Evolutionary conservation across 2,888 invertebrate species (phyloP).

Genomic region (Xylophagus ater): DNA sequence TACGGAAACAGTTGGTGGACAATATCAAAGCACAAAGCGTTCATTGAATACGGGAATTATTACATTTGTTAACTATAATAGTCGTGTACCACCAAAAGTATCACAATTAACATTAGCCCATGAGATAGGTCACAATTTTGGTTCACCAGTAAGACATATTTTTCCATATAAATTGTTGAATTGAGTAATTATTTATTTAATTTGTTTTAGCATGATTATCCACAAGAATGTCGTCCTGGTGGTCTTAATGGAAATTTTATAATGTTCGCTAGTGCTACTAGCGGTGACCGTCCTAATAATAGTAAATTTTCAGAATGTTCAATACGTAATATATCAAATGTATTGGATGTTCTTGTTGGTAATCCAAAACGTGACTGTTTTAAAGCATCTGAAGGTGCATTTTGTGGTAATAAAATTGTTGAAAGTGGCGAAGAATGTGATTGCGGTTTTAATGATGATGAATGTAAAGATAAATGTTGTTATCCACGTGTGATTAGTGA

Average conservation of each 20-base stretch:
- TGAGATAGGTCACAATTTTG: constrained; percentile 98
- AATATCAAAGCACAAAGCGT: constrained; percentile 86
- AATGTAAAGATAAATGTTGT: constrained; percentile 89
- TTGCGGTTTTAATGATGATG: constrained; percentile 84
- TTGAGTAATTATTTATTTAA: constrained; percentile 4
- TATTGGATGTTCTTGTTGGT: constrained; percentile 83
- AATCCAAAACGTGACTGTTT: constrained; percentile 90
- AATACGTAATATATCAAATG: constrained; percentile 87
- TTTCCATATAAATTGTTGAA: constrained; percentile 5
- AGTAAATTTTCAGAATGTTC: constrained; percentile 94
- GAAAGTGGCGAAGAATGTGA: constrained; percentile 98
- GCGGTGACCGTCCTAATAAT: constrained; percentile 95
- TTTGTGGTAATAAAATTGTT: constrained; percentile 98
- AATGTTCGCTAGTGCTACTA: constrained; percentile 99
- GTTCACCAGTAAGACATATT: constrained; percentile 90
- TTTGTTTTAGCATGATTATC: constrained; percentile 76
- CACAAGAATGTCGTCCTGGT: constrained; percentile 80
- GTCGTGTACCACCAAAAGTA: constrained; percentile 92
- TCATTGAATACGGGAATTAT: constrained; percentile 98
- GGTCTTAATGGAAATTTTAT: constrained; percentile 93
- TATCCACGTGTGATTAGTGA: constrained; percentile 71
- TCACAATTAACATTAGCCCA: constrained; percentile 96
- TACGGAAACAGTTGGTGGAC: constrained; percentile 88
- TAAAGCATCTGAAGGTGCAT: constrained; percentile 81
- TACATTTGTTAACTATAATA: constrained; percentile 97